phyloP scores from a whole-genome alignment of 2,797 vertebrate genomes.

The Pseudocheirus occidentalis region DNA sequence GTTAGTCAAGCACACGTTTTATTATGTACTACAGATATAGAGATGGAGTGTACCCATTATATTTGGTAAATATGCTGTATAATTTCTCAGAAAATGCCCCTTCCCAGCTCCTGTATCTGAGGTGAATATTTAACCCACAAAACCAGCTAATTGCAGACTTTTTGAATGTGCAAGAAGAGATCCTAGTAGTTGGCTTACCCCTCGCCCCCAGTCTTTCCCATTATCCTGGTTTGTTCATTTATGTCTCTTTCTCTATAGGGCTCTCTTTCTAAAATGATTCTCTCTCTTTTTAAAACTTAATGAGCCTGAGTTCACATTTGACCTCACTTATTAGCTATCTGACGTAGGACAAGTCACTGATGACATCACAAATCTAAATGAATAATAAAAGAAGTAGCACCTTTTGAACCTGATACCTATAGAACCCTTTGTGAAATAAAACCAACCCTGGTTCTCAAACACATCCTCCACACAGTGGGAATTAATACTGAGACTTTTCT shows the following conservation, averaged over 20 bases:
- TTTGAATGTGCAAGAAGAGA: background rate
- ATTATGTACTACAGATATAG: conserved; percentile 69
- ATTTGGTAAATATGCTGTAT: conserved; percentile 73
- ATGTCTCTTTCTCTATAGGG: conserved; percentile 25
- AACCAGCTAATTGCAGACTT: conserved; percentile 57
- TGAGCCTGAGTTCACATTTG: background rate
- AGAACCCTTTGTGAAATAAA: background rate
- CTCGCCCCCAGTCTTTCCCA: no score
- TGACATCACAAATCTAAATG: background rate
- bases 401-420: background rate
- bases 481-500: background rate
- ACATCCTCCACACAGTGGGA: background rate
- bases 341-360: background rate
- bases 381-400: background rate
- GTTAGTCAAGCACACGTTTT: conserved; percentile 77
- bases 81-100: conserved; percentile 64
- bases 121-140: conserved; percentile 66
- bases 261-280: conserved; percentile 43
- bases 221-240: conserved; percentile 10
- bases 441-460: background rate
- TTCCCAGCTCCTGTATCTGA: background rate
- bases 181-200: background rate
- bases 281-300: background rate
- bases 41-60: conserved; percentile 64
- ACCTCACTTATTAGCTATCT: background rate